Conservation (phyloP, 2,113 vertebrate species). For the Gracilinanus agilis region DNA sequence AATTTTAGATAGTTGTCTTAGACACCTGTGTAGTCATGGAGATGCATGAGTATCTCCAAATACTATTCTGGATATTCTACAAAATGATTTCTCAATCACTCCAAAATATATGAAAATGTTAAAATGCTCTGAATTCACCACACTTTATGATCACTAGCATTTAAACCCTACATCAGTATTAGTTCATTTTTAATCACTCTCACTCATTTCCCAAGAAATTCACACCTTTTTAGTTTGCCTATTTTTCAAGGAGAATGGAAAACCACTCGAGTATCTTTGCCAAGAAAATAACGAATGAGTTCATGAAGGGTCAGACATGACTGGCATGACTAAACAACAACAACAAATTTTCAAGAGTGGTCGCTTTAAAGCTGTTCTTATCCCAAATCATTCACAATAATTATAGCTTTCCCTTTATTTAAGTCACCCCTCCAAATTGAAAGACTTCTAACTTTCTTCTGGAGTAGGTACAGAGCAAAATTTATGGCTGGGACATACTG, state of each 20-base stretch:
- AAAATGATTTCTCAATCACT: not conserved
- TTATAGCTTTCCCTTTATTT: slow-evolving; percentile 38
- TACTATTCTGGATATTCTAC: rapidly evolving
- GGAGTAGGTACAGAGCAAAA: slow-evolving; percentile 30
- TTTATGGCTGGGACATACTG: not conserved
- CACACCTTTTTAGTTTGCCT: not conserved
- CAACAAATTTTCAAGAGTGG: not conserved
- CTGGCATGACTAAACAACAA: too few relatives aligned
- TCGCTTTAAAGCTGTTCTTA: slow-evolving; percentile 19
- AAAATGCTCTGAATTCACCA: not conserved
- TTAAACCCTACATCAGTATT: not conserved
- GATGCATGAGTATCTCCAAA: not conserved
- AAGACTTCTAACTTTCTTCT: slow-evolving; percentile 21
- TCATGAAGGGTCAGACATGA: too few relatives aligned
- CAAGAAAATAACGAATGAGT: too few relatives aligned
- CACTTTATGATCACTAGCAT: slow-evolving; percentile 2
- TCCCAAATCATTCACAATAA: slow-evolving; percentile 28
- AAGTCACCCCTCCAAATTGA: not conserved
- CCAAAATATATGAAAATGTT: not conserved
- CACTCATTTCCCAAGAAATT: slow-evolving; percentile 15
- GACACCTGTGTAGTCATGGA: not conserved
- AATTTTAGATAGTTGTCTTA: not conserved
- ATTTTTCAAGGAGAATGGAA: not conserved
- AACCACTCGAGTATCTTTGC: too few relatives aligned
- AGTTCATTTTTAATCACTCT: slow-evolving; percentile 16